A percentile compares a stretch with the other conserved stretches of the same genome.
phyloP scores from a whole-genome alignment of 2,797 vertebrate genomes.

The Spinus olivaceus region DNA sequence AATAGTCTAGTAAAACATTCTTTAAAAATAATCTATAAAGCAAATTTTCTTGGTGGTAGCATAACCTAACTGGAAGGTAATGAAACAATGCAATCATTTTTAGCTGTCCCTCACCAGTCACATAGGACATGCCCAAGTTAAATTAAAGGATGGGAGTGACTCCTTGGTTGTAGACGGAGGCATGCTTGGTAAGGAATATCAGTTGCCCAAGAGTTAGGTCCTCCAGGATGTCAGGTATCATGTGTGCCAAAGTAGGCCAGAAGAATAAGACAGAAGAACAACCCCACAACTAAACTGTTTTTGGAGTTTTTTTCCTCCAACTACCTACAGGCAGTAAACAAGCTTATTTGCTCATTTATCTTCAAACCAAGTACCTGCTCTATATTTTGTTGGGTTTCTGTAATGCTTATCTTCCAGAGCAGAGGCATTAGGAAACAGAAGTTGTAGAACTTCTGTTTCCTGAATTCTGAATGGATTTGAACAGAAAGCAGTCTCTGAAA shows the following conservation, averaged over 20 bases:
- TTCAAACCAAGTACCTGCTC: not conserved
- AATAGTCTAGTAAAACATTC: not conserved
- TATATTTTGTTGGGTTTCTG: not conserved
- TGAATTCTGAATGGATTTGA: not conserved
- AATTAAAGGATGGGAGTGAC: not conserved
- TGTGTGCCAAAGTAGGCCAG: not conserved
- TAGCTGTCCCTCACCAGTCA: not conserved
- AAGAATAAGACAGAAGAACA: not conserved
- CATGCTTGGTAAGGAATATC: not conserved
- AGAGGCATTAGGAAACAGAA: not conserved
- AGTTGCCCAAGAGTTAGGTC: not conserved
- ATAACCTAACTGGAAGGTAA: not conserved
- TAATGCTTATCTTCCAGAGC: not conserved
- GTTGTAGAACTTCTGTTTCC: not conserved
- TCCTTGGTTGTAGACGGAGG: not conserved
- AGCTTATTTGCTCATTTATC: not conserved
- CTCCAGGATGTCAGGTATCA: not conserved
- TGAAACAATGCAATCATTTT: not conserved
- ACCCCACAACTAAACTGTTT: rapidly evolving
- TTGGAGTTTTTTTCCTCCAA: rapidly evolving
- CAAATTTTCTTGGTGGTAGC: not conserved
- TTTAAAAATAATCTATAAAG: not conserved
- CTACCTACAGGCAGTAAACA: not conserved
- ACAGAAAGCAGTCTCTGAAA: not conserved
- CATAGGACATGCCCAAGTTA: not conserved